These are phyloP conservation scores for Choristoneura fumiferana DNA, from an alignment of 1,140 invertebrate genomes.

Conservation along the genomic window DNA sequence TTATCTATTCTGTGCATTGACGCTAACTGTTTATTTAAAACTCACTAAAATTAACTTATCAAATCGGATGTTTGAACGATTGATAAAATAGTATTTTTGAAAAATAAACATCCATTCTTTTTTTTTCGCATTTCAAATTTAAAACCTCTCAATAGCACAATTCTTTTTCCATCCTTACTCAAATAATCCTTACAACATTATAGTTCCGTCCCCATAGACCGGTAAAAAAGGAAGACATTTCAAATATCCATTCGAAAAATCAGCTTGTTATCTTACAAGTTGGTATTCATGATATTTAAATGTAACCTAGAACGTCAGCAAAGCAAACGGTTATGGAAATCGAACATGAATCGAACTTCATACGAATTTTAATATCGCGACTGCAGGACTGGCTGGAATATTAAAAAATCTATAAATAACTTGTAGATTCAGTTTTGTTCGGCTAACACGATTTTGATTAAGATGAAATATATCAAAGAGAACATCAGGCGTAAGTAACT, in stretches of 20 bases:
- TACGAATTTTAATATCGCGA: slow-evolving; percentile 11
- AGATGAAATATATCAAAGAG: too few species aligned
- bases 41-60: too few species aligned
- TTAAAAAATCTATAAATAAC: slow-evolving; percentile 8
- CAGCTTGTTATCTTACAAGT: slow-evolving; percentile 7
- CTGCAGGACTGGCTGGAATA: neutral
- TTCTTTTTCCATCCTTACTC: neutral
- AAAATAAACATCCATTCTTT: too few species aligned
- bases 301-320: slow-evolving; percentile 14
- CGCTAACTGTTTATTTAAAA: too few species aligned
- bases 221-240: neutral
- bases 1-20: too few species aligned
- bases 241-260: neutral
- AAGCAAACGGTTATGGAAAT: slow-evolving; percentile 15
- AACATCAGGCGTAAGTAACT: too few species aligned
- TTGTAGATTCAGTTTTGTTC: too few species aligned
- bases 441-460: too few species aligned
- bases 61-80: too few species aligned
- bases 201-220: neutral
- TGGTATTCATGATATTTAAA: slow-evolving; percentile 15
- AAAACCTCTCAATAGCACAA: too few species aligned
- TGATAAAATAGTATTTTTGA: too few species aligned
- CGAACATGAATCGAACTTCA: slow-evolving; percentile 8
- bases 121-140: too few species aligned
- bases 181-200: neutral